These are phyloP conservation scores for Ceratoteleas bidentatus DNA, from an alignment of 1,140 invertebrate species.

Conservation along the genomic window DNA sequence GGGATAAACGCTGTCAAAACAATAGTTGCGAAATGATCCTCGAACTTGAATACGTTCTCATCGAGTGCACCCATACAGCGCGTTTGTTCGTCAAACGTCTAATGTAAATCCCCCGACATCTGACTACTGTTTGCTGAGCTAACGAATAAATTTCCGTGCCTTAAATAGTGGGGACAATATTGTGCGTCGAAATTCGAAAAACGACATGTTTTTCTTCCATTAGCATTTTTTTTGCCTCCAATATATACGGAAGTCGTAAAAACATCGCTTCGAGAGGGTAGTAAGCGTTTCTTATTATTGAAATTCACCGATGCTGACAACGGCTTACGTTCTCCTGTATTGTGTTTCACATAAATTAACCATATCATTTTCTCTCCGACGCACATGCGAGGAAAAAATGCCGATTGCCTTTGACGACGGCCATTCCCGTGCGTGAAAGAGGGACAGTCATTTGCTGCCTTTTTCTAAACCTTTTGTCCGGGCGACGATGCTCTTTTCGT, in stretches of 20 bases:
- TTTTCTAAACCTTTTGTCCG: slow-evolving; percentile 36
- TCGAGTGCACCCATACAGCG: too few species aligned
- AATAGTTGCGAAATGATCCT: background rate
- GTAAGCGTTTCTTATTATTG: slow-evolving; percentile 64
- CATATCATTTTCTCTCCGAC: slow-evolving; percentile 62
- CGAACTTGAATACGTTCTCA: too few species aligned
- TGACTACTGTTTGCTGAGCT: slow-evolving; percentile 49
- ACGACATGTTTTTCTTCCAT: slow-evolving; percentile 63
- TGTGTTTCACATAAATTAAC: slow-evolving; percentile 65
- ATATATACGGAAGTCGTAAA: slow-evolving; percentile 61
- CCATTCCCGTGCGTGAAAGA: slow-evolving; percentile 21
- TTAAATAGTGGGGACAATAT: slow-evolving; percentile 55
- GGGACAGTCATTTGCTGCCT: slow-evolving; percentile 40
- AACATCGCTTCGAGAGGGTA: slow-evolving; percentile 60
- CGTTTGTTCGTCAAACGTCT: too few species aligned
- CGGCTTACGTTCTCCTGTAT: slow-evolving; percentile 56
- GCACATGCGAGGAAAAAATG: slow-evolving; percentile 41
- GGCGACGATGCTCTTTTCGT: background rate
- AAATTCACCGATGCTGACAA: slow-evolving; percentile 60
- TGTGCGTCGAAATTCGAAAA: slow-evolving; percentile 55
- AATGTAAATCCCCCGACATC: slow-evolving; percentile 30
- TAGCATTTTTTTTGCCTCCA: slow-evolving; percentile 60
- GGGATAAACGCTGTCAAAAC: too few species aligned
- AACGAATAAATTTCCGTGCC: slow-evolving; percentile 52
- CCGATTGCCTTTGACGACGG: slow-evolving; percentile 51